Base-by-base conservation (phyloP, 2,113 vertebrate species). In the Cariama cristata region DNA sequence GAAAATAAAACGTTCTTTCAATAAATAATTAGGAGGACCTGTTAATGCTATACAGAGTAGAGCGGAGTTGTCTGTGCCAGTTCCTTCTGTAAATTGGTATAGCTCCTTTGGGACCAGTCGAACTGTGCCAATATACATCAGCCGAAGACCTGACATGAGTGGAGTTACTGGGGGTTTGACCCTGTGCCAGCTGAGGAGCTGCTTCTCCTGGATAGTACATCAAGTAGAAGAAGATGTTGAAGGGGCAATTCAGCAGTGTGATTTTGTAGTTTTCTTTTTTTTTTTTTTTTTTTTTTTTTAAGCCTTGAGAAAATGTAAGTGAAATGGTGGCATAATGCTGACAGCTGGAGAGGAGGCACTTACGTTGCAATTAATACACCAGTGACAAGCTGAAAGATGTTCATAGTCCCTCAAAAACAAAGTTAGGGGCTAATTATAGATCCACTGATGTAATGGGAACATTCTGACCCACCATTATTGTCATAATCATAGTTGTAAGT, bases 1-100 rank as follows among this genome's bases (percentile, higher is more conserved):
- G 90, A 93, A 97, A 96, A 91, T 73, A 92, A 94, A 96, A 92
- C 3, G 20, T 86, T 90, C 62, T 92, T 94, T 97, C 93, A 96
- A 38, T 92, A 96, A 97, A 93, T 88, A 97, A 95, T 93, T 96
- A 93, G 85, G 59, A 85, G 56, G 63, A 86, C 45, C 75, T 97
- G 92, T 88, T 97, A 97, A 92, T 90, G 63, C 90, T 83, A 88
- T 74, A 77, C 30, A 2, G 79, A 86, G n/a, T 72, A 82, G 59
- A 94, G 67, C 2, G 1, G 75, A 69, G 76, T 86, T 96, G 59
- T 83, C 85, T 67, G n/a, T 94, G 94, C 91, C 97, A 96, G 56
- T 93, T 96, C 73, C 89, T 85, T 96, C 80, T 94, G 73, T 79
- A 79, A 89, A 71, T 4, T 86, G 73, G 32, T 90, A 68, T 67